These are phyloP conservation scores for Mobula birostris DNA, from an alignment of 2,113 vertebrate genomes.

Conservation along the genomic window DNA sequence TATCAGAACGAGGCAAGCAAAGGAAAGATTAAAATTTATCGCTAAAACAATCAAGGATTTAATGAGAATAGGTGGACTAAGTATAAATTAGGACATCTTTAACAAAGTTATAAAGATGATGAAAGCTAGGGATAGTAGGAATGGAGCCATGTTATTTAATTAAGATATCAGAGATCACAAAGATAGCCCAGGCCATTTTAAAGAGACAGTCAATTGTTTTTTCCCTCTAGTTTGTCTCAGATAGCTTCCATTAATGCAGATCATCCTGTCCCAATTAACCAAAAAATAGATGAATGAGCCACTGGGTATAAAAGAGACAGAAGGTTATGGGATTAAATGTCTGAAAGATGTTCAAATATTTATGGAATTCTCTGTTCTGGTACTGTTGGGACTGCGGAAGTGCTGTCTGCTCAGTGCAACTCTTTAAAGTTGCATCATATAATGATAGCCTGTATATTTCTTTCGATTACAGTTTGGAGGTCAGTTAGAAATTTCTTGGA, in stretches of 20 bases:
- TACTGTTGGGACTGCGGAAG: not conserved
- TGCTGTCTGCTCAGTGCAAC: not conserved
- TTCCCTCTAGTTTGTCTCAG: not conserved
- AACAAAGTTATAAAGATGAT: slow-evolving; percentile 22
- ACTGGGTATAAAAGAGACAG: not conserved
- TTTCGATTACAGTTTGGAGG: not conserved
- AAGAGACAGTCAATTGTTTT: not conserved
- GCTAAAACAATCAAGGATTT: not conserved
- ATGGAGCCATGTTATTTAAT: slow-evolving; percentile 16
- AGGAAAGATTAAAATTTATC: not conserved
- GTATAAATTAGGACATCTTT: not conserved
- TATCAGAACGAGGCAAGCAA: not conserved
- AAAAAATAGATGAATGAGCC: slow-evolving; percentile 20
- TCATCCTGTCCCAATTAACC: not conserved
- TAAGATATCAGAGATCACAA: slow-evolving; percentile 17
- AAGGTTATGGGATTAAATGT: slow-evolving; percentile 17
- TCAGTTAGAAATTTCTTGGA: not conserved
- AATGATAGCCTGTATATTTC: not conserved
- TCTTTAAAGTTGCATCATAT: not conserved
- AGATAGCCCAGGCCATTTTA: not conserved
- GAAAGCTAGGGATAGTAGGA: not conserved
- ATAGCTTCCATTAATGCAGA: not conserved
- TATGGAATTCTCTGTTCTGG: not conserved
- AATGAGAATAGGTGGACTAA: not conserved
- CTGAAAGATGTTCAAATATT: slow-evolving; percentile 31